Percentiles rank a stretch among this genome's conserved stretches.
These are phyloP conservation scores for Lytechinus variegatus DNA, from an alignment of 35 echinoderm and acorn worm genomes.

Conservation along the genomic window DNA sequence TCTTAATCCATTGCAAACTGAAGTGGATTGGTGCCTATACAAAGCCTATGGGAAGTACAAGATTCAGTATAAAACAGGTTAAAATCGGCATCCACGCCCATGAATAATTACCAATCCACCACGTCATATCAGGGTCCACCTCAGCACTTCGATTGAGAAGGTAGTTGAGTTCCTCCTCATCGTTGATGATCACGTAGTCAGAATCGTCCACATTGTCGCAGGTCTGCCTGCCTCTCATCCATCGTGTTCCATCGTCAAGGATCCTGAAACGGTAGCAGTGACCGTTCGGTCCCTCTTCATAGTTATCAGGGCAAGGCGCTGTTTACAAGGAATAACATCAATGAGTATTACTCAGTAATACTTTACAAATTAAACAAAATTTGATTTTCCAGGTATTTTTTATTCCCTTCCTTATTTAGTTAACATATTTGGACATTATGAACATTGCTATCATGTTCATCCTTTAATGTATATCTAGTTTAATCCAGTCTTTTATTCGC, in stretches of 20 bases:
- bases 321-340: background rate
- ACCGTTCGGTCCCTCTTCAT: constrained; percentile 59
- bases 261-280: constrained; percentile 55
- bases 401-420: too few relatives aligned
- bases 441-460: too few relatives aligned
- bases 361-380: too few relatives aligned
- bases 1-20: too few relatives aligned
- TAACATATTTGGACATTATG: too few relatives aligned
- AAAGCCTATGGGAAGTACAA: too few relatives aligned
- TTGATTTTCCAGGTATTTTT: too few relatives aligned
- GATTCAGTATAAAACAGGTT: too few relatives aligned
- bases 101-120: constrained; percentile 74
- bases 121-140: constrained; percentile 43
- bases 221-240: constrained; percentile 58
- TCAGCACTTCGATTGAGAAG: constrained; percentile 52
- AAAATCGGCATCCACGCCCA: too few relatives aligned
- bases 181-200: constrained; percentile 66
- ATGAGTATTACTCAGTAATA: background rate
- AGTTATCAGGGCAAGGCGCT: constrained; percentile 54
- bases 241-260: constrained; percentile 27
- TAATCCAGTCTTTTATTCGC: too few relatives aligned
- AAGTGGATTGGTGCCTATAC: too few relatives aligned
- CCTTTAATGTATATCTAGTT: too few relatives aligned
- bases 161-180: constrained; percentile 64
- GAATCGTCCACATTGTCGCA: constrained; percentile 56